Percentiles rank a stretch among this genome's conserved stretches.
phyloP scores from a whole-genome alignment of 2,113 vertebrate genomes.

The Poicephalus meyeri region DNA sequence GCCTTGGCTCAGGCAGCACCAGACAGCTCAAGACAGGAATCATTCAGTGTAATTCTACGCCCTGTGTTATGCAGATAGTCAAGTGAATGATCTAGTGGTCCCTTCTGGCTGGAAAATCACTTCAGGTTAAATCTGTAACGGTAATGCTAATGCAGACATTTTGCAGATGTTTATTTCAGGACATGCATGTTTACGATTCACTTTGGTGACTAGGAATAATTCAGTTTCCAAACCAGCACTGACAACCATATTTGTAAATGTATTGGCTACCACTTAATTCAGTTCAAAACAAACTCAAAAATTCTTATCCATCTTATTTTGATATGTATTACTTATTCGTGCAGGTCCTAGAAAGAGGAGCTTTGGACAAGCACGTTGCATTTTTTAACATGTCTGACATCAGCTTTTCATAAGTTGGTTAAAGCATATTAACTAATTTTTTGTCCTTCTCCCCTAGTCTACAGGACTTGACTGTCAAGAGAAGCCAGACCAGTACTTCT shows the following conservation, averaged over 20 bases:
- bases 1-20: neutral
- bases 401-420: neutral
- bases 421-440: neutral
- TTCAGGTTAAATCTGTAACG: neutral
- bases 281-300: neutral
- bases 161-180: conserved; percentile 4
- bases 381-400: neutral
- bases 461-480: neutral
- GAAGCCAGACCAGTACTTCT: neutral
- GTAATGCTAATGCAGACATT: neutral
- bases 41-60: neutral
- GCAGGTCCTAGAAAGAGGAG: neutral
- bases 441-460: neutral
- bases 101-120: neutral
- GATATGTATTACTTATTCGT: neutral
- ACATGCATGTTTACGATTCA: neutral
- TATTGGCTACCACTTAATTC: neutral
- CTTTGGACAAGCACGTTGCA: neutral
- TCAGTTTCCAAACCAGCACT: neutral
- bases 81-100: neutral
- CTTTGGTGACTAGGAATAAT: neutral
- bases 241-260: neutral
- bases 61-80: neutral
- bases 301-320: neutral
- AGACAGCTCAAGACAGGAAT: neutral